A percentile compares a stretch with the other conserved stretches of the same genome.
phyloP scores from a whole-genome alignment of 1,140 invertebrate genomes.

The Listronotus bonariensis region DNA sequence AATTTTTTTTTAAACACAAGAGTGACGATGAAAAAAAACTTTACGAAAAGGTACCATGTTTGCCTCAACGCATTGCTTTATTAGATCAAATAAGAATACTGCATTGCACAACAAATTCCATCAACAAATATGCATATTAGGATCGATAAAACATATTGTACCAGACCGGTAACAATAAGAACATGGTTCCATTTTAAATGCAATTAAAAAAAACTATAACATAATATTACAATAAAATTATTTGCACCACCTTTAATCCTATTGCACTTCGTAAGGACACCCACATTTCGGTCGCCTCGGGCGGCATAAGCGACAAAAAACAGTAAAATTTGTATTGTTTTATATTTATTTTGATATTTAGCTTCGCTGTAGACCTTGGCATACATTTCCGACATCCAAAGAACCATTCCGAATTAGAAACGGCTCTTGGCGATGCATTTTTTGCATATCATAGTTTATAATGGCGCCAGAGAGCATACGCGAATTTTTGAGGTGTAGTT shows the following conservation, averaged over 20 bases:
- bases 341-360: conserved; percentile 17
- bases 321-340: conserved; percentile 23
- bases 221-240: conserved; percentile 19
- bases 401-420: background rate
- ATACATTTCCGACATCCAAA: conserved; percentile 13
- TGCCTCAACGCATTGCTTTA: no score
- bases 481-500: no score
- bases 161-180: conserved; percentile 9
- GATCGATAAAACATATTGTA: conserved; percentile 4
- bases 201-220: conserved; percentile 11
- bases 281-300: conserved; percentile 18
- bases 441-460: conserved; percentile 2
- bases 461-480: background rate
- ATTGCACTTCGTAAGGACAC: conserved; percentile 26
- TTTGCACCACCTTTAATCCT: conserved; percentile 17
- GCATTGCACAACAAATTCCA: background rate
- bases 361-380: conserved; percentile 17
- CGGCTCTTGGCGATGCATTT: background rate
- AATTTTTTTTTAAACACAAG: no score
- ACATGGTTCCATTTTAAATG: conserved; percentile 8
- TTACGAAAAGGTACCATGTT: no score
- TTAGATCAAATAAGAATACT: no score
- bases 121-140: conserved; percentile 4
- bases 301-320: conserved; percentile 19
- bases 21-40: no score